These are phyloP conservation scores for Perca fluviatilis DNA, from an alignment of 2,113 vertebrate species.

Conservation along the genomic window DNA sequence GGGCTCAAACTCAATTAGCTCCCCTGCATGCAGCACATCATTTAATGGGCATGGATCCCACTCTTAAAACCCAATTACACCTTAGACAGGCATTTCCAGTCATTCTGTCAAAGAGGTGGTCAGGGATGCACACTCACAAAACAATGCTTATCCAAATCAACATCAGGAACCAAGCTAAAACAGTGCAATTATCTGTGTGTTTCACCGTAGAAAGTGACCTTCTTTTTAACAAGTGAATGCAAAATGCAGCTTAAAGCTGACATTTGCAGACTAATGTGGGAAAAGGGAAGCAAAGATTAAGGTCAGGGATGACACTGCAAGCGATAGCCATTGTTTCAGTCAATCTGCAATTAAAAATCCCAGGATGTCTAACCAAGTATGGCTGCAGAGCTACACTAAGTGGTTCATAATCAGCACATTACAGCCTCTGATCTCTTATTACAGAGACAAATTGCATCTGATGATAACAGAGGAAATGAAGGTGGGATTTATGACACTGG, in stretches of 20 bases:
- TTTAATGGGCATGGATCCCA: slow-evolving; percentile 77
- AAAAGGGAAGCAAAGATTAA: slow-evolving; percentile 48
- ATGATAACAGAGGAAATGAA: slow-evolving; percentile 66
- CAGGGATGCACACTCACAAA: slow-evolving; percentile 33
- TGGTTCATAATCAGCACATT: slow-evolving; percentile 67
- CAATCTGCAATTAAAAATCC: slow-evolving; percentile 68
- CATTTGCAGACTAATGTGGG: slow-evolving; percentile 35
- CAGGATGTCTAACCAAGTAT: slow-evolving; percentile 51
- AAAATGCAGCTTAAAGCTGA: slow-evolving; percentile 32
- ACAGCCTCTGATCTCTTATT: slow-evolving; percentile 69
- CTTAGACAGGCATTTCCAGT: slow-evolving; percentile 75
- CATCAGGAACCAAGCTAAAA: slow-evolving; percentile 3
- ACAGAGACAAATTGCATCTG: slow-evolving; percentile 69
- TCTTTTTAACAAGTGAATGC: slow-evolving; percentile 4
- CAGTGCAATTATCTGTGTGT: neutral
- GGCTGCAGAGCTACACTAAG: slow-evolving; percentile 56
- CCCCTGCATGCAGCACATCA: slow-evolving; percentile 74
- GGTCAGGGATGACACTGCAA: slow-evolving; percentile 48
- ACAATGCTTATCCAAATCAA: slow-evolving; percentile 30
- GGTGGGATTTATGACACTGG: slow-evolving; percentile 64
- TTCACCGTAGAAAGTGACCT: neutral
- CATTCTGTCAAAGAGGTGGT: slow-evolving; percentile 63
- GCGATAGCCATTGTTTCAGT: slow-evolving; percentile 60
- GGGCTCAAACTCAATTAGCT: slow-evolving; percentile 79
- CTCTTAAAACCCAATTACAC: slow-evolving; percentile 81